phyloP scores from a whole-genome alignment of 1,140 invertebrate species.

The Calycopis cecrops region DNA sequence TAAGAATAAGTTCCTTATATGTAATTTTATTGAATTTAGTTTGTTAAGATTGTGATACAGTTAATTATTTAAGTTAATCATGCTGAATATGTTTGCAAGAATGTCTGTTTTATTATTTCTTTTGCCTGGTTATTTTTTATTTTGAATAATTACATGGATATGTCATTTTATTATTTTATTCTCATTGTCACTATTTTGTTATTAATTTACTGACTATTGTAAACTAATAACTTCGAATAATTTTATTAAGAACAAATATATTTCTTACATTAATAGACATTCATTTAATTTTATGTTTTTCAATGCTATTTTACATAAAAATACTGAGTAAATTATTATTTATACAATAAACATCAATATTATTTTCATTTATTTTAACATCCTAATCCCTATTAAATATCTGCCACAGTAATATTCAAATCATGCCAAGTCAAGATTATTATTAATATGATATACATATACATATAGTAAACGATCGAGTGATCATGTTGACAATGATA shows the following conservation, averaged over 20 bases:
- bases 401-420: too few species aligned
- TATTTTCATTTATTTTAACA: conserved; percentile 19
- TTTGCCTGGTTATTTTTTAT: conserved; percentile 52
- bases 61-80: conserved; percentile 63
- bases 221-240: conserved; percentile 4
- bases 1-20: conserved; percentile 67
- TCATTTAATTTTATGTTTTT: conserved; percentile 10
- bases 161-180: conserved; percentile 22
- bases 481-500: too few species aligned
- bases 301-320: conserved; percentile 6
- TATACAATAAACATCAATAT: conserved; percentile 14
- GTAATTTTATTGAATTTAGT: conserved; percentile 58
- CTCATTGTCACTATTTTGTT: conserved; percentile 33
- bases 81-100: conserved; percentile 45
- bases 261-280: neutral
- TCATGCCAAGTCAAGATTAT: too few species aligned
- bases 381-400: neutral
- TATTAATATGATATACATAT: too few species aligned
- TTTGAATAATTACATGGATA: conserved; percentile 40
- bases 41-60: conserved; percentile 71
- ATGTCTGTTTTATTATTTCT: conserved; percentile 48
- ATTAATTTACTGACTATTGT: conserved; percentile 35
- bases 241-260: conserved; percentile 6
- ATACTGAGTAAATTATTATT: conserved; percentile 14
- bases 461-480: too few species aligned